Percentiles rank a stretch among this genome's conserved stretches.
These are phyloP conservation scores for Trichechus manatus DNA, from an alignment of 2,113 vertebrate genomes.

Conservation along the genomic window DNA sequence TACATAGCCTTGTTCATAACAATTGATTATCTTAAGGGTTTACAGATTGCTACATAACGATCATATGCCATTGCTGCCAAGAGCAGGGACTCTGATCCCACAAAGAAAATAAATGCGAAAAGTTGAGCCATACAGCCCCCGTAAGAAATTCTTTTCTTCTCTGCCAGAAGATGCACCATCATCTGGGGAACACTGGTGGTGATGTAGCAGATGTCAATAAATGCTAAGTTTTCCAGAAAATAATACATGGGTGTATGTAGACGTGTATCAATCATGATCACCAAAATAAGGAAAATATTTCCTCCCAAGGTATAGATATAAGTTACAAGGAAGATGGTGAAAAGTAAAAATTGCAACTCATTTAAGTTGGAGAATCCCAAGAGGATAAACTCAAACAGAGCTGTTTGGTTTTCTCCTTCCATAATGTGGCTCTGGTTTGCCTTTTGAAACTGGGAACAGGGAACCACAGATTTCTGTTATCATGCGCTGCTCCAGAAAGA, in stretches of 20 bases:
- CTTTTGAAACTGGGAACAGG: not conserved
- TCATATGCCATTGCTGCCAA: conserved; percentile 58
- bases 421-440: not conserved
- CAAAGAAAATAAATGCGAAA: conserved; percentile 47
- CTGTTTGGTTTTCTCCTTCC: not conserved
- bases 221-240: not conserved
- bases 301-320: not conserved
- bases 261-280: not conserved
- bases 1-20: conserved; percentile 21
- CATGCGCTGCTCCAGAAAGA: not conserved
- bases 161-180: not conserved
- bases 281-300: not conserved
- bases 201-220: conserved; percentile 19
- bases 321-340: not conserved
- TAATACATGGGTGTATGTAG: conserved; percentile 6
- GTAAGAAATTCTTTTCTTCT: not conserved
- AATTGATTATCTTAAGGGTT: not conserved
- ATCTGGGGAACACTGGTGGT: not conserved
- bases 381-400: not conserved
- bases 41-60: conserved; percentile 35
- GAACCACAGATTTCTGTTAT: not conserved
- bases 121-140: conserved; percentile 35
- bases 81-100: conserved; percentile 5
- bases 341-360: not conserved
- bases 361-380: not conserved